A percentile compares a stretch with the other conserved stretches of the same genome.
These are phyloP conservation scores for Hemichromis elongatus DNA, from an alignment of 2,113 vertebrate species.

Conservation along the genomic window DNA sequence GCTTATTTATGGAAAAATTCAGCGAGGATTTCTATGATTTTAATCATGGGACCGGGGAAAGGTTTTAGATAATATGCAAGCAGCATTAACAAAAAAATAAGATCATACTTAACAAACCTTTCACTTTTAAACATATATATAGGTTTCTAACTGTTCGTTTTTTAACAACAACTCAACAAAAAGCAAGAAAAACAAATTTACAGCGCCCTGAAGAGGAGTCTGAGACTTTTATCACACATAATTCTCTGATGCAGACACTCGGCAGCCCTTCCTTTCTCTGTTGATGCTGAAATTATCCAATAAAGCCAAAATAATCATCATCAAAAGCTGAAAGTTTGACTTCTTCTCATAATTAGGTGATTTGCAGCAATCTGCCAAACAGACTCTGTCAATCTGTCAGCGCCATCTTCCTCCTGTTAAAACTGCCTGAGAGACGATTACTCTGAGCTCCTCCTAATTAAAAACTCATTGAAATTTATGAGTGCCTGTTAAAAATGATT, in stretches of 20 bases:
- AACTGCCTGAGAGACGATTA: constrained; percentile 43
- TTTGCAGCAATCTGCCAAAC: constrained; percentile 52
- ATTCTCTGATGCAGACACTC: neutral
- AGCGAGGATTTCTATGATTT: neutral
- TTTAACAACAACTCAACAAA: neutral
- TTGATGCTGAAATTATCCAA: constrained; percentile 3
- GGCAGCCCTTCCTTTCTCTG: neutral
- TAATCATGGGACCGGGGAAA: neutral
- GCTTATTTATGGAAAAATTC: neutral
- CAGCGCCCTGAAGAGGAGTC: neutral
- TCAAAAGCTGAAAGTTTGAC: constrained; percentile 39
- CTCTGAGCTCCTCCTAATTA: constrained; percentile 50
- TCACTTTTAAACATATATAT: neutral
- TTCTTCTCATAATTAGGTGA: constrained; percentile 49
- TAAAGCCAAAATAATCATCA: constrained; percentile 34
- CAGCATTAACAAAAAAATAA: neutral
- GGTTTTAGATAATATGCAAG: neutral
- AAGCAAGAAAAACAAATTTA: neutral
- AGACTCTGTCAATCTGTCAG: constrained; percentile 47
- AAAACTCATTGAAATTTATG: constrained; percentile 51
- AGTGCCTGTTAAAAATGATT: constrained; percentile 51
- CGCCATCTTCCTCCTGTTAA: constrained; percentile 21
- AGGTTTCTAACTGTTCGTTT: neutral
- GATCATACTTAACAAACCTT: neutral
- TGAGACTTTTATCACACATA: neutral